Evolutionary conservation across 2,888 invertebrate genomes (phyloP), one percentile per base, ranked within the genome.

Genomic region (Cenopis cana): DNA sequence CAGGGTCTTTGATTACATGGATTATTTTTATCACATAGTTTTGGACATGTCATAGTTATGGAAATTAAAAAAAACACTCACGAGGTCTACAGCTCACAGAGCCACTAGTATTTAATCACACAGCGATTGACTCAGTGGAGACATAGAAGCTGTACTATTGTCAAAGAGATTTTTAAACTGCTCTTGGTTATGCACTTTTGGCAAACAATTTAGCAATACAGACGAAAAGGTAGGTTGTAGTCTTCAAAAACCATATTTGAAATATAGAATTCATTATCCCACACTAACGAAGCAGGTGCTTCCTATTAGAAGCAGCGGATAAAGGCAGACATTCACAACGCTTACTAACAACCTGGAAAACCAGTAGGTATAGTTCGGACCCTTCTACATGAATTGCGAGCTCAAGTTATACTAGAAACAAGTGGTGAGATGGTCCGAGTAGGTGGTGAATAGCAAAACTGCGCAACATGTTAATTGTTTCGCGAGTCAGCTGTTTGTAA

Each of bases 381-480:
- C 46, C n/a, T 46, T n/a, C 5, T n/a, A n/a, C 46, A 46, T 4
- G 46, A 46, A 46, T n/a, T 12, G 6, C n/a, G 46, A 12, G 46
- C 46, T 46, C 46, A 46, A 8, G 46, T 46, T n/a, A n/a, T 46
- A n/a, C 46, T n/a, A n/a, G n/a, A 46, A n/a, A 46, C n/a, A 5
- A 46, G 1, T n/a, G 46, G 5, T 5, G 46, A 46, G 41, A 12
- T 46, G 41, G 14, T 12, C 14, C 41, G 41, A 46, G n/a, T n/a
- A 8, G n/a, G 1, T 46, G 46, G 46, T 46, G 46, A 46, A 46
- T n/a, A 46, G 46, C 46, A 46, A 46, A n/a, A 46, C 81, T 79
- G 77, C 76, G 78, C 77, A 78, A 79, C 82, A 78, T 78, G 79
- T 83, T 86, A 87, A 88, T 88, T 86, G 85, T 86, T 87, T 82